phyloP scores from a whole-genome alignment of 2,113 vertebrate species.

The Cranoglanis bouderius region DNA sequence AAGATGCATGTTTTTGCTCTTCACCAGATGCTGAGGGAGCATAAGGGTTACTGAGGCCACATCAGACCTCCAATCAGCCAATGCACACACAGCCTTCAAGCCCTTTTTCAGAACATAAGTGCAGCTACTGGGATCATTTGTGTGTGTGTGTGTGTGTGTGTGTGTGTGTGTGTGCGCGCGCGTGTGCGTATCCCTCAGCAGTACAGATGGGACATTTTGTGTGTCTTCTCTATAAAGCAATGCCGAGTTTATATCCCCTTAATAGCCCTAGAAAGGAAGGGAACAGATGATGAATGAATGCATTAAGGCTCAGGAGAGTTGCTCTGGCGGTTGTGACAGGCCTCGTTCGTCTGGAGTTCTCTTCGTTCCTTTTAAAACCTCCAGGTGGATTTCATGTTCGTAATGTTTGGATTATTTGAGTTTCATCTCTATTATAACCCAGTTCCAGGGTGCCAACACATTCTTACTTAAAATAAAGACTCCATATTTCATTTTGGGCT shows the following conservation, averaged over 20 bases:
- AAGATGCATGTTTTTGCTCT: neutral
- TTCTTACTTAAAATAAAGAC: neutral
- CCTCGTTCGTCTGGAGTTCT: neutral
- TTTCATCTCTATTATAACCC: constrained; percentile 5
- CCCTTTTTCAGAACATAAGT: neutral
- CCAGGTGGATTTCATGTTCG: constrained; percentile 18
- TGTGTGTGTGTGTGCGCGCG: no score
- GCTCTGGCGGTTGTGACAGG: constrained; percentile 10
- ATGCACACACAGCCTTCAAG: neutral
- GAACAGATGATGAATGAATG: constrained; percentile 38
- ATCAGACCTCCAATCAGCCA: neutral
- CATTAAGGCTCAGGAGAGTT: constrained; percentile 24
- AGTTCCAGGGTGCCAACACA: neutral
- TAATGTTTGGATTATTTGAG: constrained; percentile 22
- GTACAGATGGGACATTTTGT: neutral
- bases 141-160: constrained; percentile 2
- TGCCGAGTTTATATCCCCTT: neutral
- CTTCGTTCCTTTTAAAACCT: constrained; percentile 6
- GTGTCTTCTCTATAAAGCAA: neutral
- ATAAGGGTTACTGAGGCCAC: neutral
- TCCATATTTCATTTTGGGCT: neutral
- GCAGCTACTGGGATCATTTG: neutral
- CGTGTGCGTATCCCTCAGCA: neutral
- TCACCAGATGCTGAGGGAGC: neutral
- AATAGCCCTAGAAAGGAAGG: constrained; percentile 1